Conservation (phyloP, 2,797 vertebrate species). For the Varecia variegata region DNA sequence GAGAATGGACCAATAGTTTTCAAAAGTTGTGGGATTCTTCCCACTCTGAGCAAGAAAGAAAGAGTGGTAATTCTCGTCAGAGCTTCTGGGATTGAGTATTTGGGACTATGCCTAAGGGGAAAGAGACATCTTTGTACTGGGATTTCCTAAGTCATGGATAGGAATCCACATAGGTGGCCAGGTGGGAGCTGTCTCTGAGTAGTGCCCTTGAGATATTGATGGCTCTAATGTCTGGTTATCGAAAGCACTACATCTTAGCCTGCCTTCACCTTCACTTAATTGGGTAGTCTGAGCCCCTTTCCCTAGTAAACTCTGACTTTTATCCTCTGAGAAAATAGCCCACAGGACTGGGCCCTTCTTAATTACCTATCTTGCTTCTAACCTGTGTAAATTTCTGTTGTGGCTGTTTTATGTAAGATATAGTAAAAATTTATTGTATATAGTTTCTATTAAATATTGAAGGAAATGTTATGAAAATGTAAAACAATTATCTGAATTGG, state of each 20-base stretch:
- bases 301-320: background rate
- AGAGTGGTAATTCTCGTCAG: background rate
- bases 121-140: slow-evolving; percentile 10
- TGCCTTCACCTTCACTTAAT: background rate
- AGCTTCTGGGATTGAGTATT: slow-evolving; percentile 3
- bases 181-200: background rate
- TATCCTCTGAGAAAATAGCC: slow-evolving; percentile 8
- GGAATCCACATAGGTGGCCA: background rate
- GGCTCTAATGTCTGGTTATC: background rate
- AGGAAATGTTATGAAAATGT: slow-evolving; percentile 51
- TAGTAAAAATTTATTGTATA: slow-evolving; percentile 63
- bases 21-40: background rate
- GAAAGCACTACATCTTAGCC: background rate
- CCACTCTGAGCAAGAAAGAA: background rate
- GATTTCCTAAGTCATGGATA: background rate
- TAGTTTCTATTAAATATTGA: slow-evolving; percentile 75
- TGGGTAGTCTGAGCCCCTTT: background rate
- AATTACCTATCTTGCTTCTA: slow-evolving; percentile 43
- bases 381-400: slow-evolving; percentile 56
- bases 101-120: background rate
- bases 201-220: background rate
- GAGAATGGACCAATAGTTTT: background rate
- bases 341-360: background rate
- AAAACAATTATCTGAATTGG: slow-evolving; percentile 28
- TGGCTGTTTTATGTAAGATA: slow-evolving; percentile 65